Percentiles rank a stretch among this genome's conserved stretches.
These are phyloP conservation scores for Gastrophysa polygoni DNA, from an alignment of 2,888 invertebrate genomes.

Conservation along the genomic window DNA sequence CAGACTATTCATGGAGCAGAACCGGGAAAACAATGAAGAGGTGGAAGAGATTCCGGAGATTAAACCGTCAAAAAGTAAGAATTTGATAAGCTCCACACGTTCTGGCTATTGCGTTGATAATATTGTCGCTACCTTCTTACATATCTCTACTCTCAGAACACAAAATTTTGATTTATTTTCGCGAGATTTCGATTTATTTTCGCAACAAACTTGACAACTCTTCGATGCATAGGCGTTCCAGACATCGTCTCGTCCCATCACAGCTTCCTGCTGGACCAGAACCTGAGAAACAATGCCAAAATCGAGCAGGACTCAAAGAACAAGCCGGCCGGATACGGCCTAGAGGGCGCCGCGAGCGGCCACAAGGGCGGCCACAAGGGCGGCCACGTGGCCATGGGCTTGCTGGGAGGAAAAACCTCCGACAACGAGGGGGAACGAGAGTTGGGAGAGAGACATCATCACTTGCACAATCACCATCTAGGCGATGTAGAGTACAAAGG, in stretches of 20 bases:
- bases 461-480: conserved; percentile 28
- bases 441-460: too few relatives aligned
- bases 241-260: conserved; percentile 4
- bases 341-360: conserved; percentile 48
- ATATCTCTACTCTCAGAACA: too few relatives aligned
- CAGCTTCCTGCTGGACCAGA: conserved; percentile 13
- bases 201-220: too few relatives aligned
- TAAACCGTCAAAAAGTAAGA: not conserved
- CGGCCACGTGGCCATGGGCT: conserved; percentile 49
- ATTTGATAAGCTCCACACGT: too few relatives aligned
- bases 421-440: conserved; percentile 23
- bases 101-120: too few relatives aligned
- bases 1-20: conserved; percentile 23
- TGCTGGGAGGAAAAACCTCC: conserved; percentile 18
- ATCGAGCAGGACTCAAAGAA: conserved; percentile 34
- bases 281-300: conserved; percentile 34
- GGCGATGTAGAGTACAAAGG: conserved; percentile 42
- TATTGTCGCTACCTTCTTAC: too few relatives aligned
- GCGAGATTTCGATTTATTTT: too few relatives aligned
- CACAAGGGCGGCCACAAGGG: conserved; percentile 39
- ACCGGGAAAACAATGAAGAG: conserved; percentile 30
- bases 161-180: too few relatives aligned
- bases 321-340: conserved; percentile 45
- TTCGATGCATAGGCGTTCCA: not conserved
- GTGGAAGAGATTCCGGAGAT: conserved; percentile 28